Evolutionary conservation across 64 coral and sea anemone species (phyloP), one percentile per base, ranked within the genome.

Genomic region (Montipora sp.): DNA sequence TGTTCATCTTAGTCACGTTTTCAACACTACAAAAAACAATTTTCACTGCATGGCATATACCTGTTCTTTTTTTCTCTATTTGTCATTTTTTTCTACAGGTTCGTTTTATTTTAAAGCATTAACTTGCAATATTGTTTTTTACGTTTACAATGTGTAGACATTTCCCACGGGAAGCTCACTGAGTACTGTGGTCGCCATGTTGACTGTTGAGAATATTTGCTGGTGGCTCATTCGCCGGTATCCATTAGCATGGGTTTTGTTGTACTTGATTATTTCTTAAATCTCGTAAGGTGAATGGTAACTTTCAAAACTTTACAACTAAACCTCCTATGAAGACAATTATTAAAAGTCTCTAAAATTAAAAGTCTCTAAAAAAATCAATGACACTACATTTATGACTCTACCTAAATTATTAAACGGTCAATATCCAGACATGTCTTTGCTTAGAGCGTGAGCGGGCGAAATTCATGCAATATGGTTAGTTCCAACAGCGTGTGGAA

Each of bases 151-250:
- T 1, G 61, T 85, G 65, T 16, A 68, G 61, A 47, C 27, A 11
- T 85, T 85, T 85, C 82, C 82, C 82, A 85, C 82, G 82, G 82
- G 82, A 85, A 85, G 80, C 14, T 83, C 12, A 68, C 21, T 63
- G 71, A 85, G 49, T 43, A 3, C 12, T 10, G 7, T 72, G 15
- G 47, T 66, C 47, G 19, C 19, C 19, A 0, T 49, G 44, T 71
- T 49, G 12, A 36, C 27, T 5, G 19, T 27, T 22, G 65, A 66
- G 82, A 4, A 48, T 70, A 21, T 47, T 70, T 70, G 66, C 82
- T 71, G 82, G 82, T 85, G 82, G 82, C 71, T 16, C 23, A 85
- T 85, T 71, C 46, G 63, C 68, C 22, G 12, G 44, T 70, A 61
- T 61, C 79, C 79, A 81, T 53, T 49, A 45, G 55, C 63, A 13